Evolutionary conservation across 1,140 invertebrate species (phyloP), one percentile per base, ranked within the genome.

Genomic region (Drosophila athabasca): DNA sequence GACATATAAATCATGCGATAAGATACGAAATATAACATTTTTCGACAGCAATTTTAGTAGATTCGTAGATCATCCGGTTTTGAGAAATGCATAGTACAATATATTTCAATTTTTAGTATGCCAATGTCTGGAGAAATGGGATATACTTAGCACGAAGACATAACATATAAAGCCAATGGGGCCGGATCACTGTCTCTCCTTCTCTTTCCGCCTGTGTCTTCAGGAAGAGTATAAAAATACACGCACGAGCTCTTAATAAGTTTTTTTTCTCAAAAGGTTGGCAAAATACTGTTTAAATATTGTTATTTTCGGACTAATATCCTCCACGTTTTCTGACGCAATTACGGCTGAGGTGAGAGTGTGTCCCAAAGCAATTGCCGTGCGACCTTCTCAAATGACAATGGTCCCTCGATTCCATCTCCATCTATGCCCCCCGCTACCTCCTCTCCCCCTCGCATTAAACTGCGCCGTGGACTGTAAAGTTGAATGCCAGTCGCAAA

Each of bases 271-370:
- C 70, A 82, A 88, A 87, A 82, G 82, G 69, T 81, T 87, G 71
- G 74, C 74, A 78, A 81, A 75, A 87, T 82, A 68, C 67, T 87
- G 82, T 87, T 87, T 77, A 78, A 85, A 87, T 85, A 85, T 82
- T 87, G 79, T 85, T 85, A 82, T 85, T 72, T 85, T 77, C 57
- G 68, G 49, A 83, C 76, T 70, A 75, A 79, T 79, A 82, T 84
- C 62, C 61, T 62, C 52, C 76, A 75, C 71, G 48, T 76, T 73
- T 62, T 60, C 82, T 85, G 74, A 82, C 82, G 82, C 79, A 87
- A 82, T 85, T 62, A 78, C 64, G 19, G 52, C 39, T 72, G 55
- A 80, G 52, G 52, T 49, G 45, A 13, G 46, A 69, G 60, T 69
- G 66, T 69, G 66, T 69, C 64, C 29, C 24, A 17, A 17, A 15